phyloP scores from a whole-genome alignment of 2,797 vertebrate species.

The Microctenopoma steveboyesi region DNA sequence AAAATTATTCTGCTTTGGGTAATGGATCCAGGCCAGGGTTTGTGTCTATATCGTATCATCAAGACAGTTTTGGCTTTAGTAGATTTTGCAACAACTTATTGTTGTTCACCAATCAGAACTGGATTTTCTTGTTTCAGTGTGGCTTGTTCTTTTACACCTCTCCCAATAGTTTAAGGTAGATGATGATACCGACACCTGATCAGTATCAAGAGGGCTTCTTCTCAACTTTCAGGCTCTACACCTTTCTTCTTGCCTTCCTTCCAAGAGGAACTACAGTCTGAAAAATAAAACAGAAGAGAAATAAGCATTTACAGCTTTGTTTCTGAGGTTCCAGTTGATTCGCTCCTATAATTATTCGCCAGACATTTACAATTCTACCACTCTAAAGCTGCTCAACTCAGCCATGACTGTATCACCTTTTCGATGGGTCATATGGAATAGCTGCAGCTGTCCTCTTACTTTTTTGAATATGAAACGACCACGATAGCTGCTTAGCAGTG shows the following conservation, averaged over 20 bases:
- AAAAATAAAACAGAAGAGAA: constrained; percentile 36
- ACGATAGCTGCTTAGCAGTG: no score
- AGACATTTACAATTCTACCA: neutral
- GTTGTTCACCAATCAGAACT: constrained; percentile 40
- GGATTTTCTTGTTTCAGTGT: constrained; percentile 33
- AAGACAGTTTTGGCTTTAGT: constrained; percentile 21
- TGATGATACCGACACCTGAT: constrained; percentile 33
- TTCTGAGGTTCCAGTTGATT: neutral
- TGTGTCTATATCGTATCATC: constrained; percentile 13
- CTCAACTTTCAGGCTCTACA: constrained; percentile 55
- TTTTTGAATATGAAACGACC: neutral
- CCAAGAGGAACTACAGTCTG: constrained; percentile 76
- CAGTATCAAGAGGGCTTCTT: constrained; percentile 25
- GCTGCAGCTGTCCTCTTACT: constrained; percentile 11
- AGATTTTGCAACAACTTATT: constrained; percentile 38
- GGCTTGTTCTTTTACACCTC: constrained; percentile 33
- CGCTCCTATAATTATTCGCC: neutral
- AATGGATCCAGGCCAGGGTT: constrained; percentile 7
- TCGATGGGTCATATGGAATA: constrained; percentile 5
- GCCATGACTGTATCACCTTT: neutral
- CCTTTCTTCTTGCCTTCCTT: constrained; percentile 72
- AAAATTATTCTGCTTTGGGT: constrained; percentile 6
- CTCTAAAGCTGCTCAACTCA: no score
- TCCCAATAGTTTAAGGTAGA: constrained; percentile 25
- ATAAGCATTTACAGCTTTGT: neutral